phyloP scores from a whole-genome alignment of 2,888 invertebrate genomes.

The Cremastinae sp. region DNA sequence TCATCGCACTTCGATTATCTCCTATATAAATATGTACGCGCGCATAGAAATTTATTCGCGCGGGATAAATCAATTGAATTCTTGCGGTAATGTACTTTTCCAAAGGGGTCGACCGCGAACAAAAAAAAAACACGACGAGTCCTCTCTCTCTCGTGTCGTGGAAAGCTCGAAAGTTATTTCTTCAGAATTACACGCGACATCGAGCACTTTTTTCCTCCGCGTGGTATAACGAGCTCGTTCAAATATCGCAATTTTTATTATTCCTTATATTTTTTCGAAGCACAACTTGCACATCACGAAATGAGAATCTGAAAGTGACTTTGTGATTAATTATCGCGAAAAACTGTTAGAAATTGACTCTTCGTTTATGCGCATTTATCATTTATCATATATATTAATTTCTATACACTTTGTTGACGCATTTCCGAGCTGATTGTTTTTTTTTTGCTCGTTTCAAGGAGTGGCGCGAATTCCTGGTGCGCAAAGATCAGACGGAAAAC shows the following conservation, averaged over 20 bases:
- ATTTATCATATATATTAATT: too few relatives aligned
- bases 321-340: too few relatives aligned
- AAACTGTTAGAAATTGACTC: background rate
- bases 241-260: slow-evolving; percentile 2
- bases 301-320: too few relatives aligned
- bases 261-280: background rate
- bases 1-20: slow-evolving; percentile 57
- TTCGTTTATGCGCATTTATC: too few relatives aligned
- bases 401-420: too few relatives aligned
- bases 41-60: slow-evolving; percentile 11
- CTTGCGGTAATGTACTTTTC: slow-evolving; percentile 40
- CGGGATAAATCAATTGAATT: slow-evolving; percentile 48
- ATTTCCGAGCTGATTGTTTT: background rate
- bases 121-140: slow-evolving; percentile 28
- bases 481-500: slow-evolving; percentile 63
- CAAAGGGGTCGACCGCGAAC: slow-evolving; percentile 16
- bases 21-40: slow-evolving; percentile 16
- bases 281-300: background rate
- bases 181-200: slow-evolving; percentile 15
- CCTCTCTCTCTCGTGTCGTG: slow-evolving; percentile 46
- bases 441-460: slow-evolving; percentile 69
- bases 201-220: background rate
- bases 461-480: slow-evolving; percentile 68
- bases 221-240: too few relatives aligned
- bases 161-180: slow-evolving; percentile 57